phyloP scores from a whole-genome alignment of 2,113 vertebrate genomes.

The Circaetus cinerascens region DNA sequence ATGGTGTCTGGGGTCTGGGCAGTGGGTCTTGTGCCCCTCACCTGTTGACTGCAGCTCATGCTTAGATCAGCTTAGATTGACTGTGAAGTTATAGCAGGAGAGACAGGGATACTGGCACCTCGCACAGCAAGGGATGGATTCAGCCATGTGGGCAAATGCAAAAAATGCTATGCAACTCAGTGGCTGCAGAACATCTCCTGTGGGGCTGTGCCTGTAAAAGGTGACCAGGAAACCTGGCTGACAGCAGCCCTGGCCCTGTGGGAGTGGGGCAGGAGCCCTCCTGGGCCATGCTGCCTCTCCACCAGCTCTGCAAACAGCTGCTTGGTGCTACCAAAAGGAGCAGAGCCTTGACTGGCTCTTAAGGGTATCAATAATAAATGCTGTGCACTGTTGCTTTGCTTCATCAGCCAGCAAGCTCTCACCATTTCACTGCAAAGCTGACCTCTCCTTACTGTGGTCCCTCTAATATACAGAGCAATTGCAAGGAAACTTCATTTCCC shows the following conservation, averaged over 20 bases:
- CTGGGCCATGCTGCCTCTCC: neutral
- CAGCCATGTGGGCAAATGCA: neutral
- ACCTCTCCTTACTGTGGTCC: neutral
- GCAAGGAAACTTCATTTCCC: neutral
- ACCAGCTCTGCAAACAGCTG: neutral
- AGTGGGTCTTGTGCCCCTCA: neutral
- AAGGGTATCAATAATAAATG: neutral
- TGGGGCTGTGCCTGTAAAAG: neutral
- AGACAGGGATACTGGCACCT: neutral
- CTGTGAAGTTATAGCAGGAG: neutral
- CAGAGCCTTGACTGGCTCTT: neutral
- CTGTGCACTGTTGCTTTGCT: neutral
- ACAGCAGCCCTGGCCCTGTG: fast-evolving
- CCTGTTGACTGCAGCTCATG: neutral
- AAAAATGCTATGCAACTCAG: neutral
- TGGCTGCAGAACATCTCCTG: neutral
- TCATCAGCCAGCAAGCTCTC: neutral
- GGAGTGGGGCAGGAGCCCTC: neutral
- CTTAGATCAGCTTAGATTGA: neutral
- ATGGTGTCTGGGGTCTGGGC: neutral
- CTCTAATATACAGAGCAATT: neutral
- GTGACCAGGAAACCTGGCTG: neutral
- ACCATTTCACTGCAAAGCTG: neutral
- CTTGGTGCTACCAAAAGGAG: neutral
- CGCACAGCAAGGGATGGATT: neutral